Base-by-base conservation (phyloP, 2,888 invertebrate species). In the Thereva nobilitata region DNA sequence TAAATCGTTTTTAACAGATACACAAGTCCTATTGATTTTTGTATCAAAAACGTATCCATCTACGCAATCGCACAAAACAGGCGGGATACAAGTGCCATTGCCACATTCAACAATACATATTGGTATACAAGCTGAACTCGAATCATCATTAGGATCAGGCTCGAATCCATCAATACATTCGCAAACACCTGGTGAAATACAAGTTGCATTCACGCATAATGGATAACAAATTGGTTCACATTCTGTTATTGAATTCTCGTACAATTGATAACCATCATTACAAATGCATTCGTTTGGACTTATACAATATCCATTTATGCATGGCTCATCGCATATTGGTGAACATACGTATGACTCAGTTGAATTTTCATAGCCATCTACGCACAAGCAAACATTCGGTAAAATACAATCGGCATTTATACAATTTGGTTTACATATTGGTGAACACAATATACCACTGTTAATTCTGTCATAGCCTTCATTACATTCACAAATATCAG, bases 361-460 rank as follows among this genome's bases (percentile, higher is more conserved):
- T 23, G 23, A 23, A 8, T 37, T 35, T 7, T 53, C 8, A 37
- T 73, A 73, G 44, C 86, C 87, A 4, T 78, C 72, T 10, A 81
- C 76, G 72, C 89, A 89, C 8, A 77, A 79, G 74, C 89, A 89
- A 0, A 81, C 76, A 63, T 84, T 83, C 0, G 86, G 84, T 3
- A 80, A 82, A 3, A 83, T 80, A 73, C 88, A 88, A 41, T 81
- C 74, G 0, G 82, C 82, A 68, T 84, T 79, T 1, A 70, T 69
- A 70, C 84, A 84, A 5, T 74, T 71, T 1, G 74, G 23, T 2
- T 23, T 54, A 71, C 84, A 83, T 1, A 71, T 65, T 0, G 82
- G 77, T 44, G 76, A 71, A 68, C 83, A 83, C 4, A 23, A 23
- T 23, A 23, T 23, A 2, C 23, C 2, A 2, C 23, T 23, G 23